Base-by-base conservation (phyloP, 1,140 invertebrate species). In the Eupristina koningsbergeri region DNA sequence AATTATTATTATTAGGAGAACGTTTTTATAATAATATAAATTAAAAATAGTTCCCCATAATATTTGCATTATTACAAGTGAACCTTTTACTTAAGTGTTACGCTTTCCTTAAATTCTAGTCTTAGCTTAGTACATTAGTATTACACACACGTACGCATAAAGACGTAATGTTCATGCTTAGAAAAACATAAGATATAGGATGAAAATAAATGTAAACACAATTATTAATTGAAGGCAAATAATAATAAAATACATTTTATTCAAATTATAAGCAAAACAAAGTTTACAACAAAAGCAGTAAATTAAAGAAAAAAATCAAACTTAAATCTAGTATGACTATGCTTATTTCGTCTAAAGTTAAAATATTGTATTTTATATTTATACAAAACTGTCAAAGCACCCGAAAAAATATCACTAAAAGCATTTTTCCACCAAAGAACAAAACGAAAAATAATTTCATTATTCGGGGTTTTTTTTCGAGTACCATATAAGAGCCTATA, bases 131-230 rank as follows among this genome's bases (percentile, higher is more conserved):
- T 6, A 41, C 13, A 71, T 71, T 71, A 71, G 67, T 39, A 69
- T 69, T 71, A 41, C n/a, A 41, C 67, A 71, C 19, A n/a, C 67
- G 19, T 71, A 41, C 41, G 26, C 26, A 71, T 71, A 71, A 19
- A 26, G 67, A 71, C 7, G 9, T 36, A 31, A 75, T 75, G 26
- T 22, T 78, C 76, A 78, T 78, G 76, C 76, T 78, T 45, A 45
- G 34, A 78, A 45, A 64, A 78, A 78, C 19, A 77, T 77, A 77
- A 79, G 41, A 67, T 50, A 45, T 13, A 78, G 61, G 45, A 75
- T 81, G 58, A 81, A 81, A 81, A 74, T 75, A 45, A 81, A 63
- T 58, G 22, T 45, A 78, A 74, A 75, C 39, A 69, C 63, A 79
- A 69, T 26, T 79, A 79, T 31, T 79, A 79, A 79, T 79, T 5